Evolutionary conservation across 2,797 vertebrate genomes (phyloP).

Genomic region (Bovichtus diacanthus): DNA sequence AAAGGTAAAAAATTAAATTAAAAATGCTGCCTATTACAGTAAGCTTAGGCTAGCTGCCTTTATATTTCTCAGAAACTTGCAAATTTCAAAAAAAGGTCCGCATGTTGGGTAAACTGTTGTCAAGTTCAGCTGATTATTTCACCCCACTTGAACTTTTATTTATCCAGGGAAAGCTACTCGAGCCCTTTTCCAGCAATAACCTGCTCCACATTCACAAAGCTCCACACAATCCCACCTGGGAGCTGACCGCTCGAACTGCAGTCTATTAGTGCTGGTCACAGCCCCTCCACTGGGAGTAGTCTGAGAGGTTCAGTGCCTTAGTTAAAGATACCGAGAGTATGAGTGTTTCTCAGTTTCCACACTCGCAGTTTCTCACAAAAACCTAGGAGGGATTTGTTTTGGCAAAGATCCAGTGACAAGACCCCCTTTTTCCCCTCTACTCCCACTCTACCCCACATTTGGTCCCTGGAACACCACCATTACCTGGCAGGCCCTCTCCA

Average conservation of each 20-base stretch:
- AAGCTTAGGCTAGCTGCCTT: too few species aligned
- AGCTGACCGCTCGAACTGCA: constrained; percentile 42
- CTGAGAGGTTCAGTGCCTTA: constrained; percentile 30
- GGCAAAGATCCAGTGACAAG: constrained; percentile 23
- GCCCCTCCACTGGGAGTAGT: constrained; percentile 43
- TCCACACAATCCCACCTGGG: constrained; percentile 57
- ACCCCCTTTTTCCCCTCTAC: not conserved
- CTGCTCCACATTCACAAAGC: constrained; percentile 38
- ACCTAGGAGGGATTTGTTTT: constrained; percentile 39
- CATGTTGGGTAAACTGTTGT: not conserved
- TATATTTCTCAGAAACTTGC: too few species aligned
- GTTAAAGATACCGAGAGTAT: constrained; percentile 35
- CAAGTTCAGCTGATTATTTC: constrained; percentile 1
- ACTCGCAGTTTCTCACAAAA: constrained; percentile 25
- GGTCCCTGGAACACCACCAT: constrained; percentile 14
- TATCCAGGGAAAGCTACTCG: not conserved
- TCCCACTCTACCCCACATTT: not conserved
- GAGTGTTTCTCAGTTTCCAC: constrained; percentile 37
- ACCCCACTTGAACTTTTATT: not conserved
- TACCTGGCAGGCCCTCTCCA: constrained; percentile 96
- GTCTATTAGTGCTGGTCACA: constrained; percentile 60
- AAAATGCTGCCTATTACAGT: too few species aligned
- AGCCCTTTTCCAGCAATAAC: constrained; percentile 16
- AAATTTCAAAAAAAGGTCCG: too few species aligned
- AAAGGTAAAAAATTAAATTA: too few species aligned